phyloP scores from a whole-genome alignment of 2,113 vertebrate genomes.

The Ardeotis arabs region DNA sequence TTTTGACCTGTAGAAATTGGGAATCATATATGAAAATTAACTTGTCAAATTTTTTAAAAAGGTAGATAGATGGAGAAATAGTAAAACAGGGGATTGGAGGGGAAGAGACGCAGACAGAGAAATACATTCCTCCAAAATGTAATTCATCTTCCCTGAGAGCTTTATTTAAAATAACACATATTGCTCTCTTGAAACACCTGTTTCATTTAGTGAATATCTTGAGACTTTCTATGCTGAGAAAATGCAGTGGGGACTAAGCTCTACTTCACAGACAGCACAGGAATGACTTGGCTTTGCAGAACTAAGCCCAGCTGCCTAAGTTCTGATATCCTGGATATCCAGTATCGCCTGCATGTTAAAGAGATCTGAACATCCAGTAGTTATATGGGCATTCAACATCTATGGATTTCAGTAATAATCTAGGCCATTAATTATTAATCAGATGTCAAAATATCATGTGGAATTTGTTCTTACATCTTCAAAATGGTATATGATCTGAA shows the following conservation, averaged over 20 bases:
- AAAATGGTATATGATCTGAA: background rate
- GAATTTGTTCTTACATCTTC: background rate
- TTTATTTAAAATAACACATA: background rate
- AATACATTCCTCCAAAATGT: background rate
- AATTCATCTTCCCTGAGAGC: background rate
- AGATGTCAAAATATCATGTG: background rate
- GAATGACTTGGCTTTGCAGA: background rate
- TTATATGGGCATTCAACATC: background rate
- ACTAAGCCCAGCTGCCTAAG: background rate
- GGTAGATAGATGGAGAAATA: background rate
- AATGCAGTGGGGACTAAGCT: background rate
- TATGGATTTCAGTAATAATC: background rate
- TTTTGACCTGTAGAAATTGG: background rate
- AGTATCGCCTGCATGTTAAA: background rate
- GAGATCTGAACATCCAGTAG: background rate
- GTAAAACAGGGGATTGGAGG: background rate
- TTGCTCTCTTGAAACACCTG: background rate
- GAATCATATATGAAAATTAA: background rate
- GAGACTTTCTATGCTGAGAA: background rate
- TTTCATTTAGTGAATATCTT: background rate
- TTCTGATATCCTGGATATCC: background rate
- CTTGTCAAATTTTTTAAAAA: background rate
- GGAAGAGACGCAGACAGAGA: background rate
- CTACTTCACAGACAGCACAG: background rate
- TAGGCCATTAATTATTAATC: background rate